phyloP scores from a whole-genome alignment of 2,888 invertebrate genomes.

The Lithophane semibrunnea region DNA sequence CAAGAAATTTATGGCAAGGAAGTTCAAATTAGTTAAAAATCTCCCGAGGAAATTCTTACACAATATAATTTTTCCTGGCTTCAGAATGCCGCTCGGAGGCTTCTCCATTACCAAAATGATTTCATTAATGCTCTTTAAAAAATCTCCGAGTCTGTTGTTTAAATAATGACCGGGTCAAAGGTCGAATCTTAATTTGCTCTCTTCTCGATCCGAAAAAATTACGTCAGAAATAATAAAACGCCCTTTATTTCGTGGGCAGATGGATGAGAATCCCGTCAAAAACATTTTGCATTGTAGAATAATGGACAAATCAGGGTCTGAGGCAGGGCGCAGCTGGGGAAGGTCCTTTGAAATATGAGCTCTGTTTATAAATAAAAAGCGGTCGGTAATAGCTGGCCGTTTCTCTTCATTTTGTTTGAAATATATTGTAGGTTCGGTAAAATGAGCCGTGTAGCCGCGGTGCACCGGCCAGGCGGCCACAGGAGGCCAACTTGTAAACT shows the following conservation, averaged over 20 bases:
- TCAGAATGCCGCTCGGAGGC: conserved; percentile 64
- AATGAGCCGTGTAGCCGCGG: conserved; percentile 44
- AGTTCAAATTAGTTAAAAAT: conserved; percentile 64
- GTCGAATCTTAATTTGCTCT: conserved; percentile 66
- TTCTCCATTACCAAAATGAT: conserved; percentile 77
- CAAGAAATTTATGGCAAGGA: conserved; percentile 53
- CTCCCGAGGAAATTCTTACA: conserved; percentile 58
- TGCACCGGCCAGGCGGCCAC: neutral
- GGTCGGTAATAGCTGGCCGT: conserved; percentile 76
- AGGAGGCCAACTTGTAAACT: conserved; percentile 45
- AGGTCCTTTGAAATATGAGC: conserved; percentile 75
- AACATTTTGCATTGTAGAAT: conserved; percentile 63
- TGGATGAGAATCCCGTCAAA: conserved; percentile 62
- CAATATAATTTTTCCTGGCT: conserved; percentile 63
- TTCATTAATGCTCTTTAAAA: conserved; percentile 80
- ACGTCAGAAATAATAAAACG: conserved; percentile 60
- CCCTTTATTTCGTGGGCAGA: conserved; percentile 50
- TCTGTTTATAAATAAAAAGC: conserved; percentile 80
- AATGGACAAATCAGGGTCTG: conserved; percentile 66
- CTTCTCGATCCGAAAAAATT: conserved; percentile 47
- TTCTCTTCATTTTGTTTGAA: conserved; percentile 78
- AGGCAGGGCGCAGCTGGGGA: conserved; percentile 62
- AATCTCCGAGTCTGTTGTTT: conserved; percentile 74
- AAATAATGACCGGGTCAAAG: conserved; percentile 75
- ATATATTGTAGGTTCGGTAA: conserved; percentile 67